phyloP scores from a whole-genome alignment of 2,113 vertebrate species.

The Phyllostomus hastatus region DNA sequence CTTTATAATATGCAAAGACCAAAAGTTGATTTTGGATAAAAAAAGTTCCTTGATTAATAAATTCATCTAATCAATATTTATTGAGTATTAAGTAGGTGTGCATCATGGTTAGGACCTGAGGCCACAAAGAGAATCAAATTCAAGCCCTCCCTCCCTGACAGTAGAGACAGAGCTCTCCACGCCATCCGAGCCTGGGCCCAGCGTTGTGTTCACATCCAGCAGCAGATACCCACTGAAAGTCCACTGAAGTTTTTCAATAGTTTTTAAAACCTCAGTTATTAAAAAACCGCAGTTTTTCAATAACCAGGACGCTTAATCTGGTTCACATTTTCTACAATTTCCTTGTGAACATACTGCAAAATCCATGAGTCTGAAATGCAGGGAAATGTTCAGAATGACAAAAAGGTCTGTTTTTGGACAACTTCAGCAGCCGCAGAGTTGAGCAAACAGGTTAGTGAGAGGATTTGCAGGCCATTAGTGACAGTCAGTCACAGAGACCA shows the following conservation, averaged over 20 bases:
- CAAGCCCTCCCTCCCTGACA: accelerated
- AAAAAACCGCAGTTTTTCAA: neutral
- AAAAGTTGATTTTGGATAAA: neutral
- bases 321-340: accelerated
- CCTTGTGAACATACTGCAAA: accelerated
- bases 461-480: accelerated
- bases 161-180: accelerated
- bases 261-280: too few relatives aligned
- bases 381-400: neutral
- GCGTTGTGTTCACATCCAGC: accelerated
- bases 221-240: accelerated
- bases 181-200: accelerated
- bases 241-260: too few relatives aligned
- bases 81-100: neutral
- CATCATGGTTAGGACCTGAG: too few relatives aligned
- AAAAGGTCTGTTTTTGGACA: too few relatives aligned
- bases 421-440: neutral
- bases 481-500: accelerated
- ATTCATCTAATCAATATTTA: too few relatives aligned
- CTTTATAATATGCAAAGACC: neutral
- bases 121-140: neutral
- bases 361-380: too few relatives aligned
- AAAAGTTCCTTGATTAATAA: neutral
- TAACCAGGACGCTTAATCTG: neutral
- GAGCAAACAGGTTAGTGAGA: accelerated